Evolutionary conservation across 92 coral and sea anemone genomes (phyloP), one percentile per base, ranked within the genome.

Genomic region (Parazoanthus atlanticus): DNA sequence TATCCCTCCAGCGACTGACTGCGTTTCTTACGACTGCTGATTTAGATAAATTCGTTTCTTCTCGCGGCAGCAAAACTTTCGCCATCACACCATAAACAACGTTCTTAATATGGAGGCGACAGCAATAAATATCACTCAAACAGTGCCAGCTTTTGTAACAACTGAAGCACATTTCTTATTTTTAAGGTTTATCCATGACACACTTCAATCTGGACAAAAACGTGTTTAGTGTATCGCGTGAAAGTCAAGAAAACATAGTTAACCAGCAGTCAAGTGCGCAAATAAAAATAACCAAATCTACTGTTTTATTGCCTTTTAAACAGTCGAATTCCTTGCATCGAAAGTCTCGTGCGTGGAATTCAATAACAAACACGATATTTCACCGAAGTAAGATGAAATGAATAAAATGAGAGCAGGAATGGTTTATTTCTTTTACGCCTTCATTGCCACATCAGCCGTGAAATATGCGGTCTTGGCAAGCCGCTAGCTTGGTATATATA

Each of bases 401-500:
- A 61, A 65, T 40, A 36, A 67, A 83, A 23, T 29, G 87, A 46
- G 36, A 47, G 5, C 23, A 36, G 66, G 12, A 34, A 69, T 79
- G 87, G 66, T 69, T 70, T 43, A 11, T 43, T 69, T 83, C 61
- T 1, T 72, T 69, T 66, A 29, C 41, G 78, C 33, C n/a, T 70
- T 43, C 65, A 31, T 28, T 84, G 87, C 78, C 87, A 70, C 64
- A 69, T 71, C 87, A 84, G 78, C 78, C 87, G 87, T 84, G 87
- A 84, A 71, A 70, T 84, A 84, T 84, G 87, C 38, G 87, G 19
- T 73, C 40, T 71, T 84, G 87, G 79, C 66, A 84, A 84, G 87
- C 79, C 87, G 87, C 87, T 84, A 61, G 87, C 15, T 84, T 84
- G 9, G 65, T 47, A 70, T 84, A 70, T 70, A 70, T 70, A 84